phyloP scores from a whole-genome alignment of 2,888 invertebrate genomes.

The Hypercompe scribonia region DNA sequence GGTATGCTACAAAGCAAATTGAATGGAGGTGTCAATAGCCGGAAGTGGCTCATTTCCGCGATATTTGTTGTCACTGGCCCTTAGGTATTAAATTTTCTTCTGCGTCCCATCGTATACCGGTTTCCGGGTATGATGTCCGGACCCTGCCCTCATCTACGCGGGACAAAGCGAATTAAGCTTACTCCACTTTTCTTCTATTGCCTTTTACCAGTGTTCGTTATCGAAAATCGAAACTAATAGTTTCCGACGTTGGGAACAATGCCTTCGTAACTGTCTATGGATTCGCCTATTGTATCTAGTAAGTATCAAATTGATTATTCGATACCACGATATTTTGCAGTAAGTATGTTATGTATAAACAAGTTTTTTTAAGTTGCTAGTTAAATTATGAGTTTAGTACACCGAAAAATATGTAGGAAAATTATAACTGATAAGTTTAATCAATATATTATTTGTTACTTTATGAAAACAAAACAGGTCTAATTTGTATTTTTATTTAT shows the following conservation, averaged over 20 bases:
- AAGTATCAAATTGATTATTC: conserved; percentile 4
- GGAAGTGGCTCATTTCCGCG: conserved; percentile 84
- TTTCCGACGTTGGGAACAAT: conserved; percentile 50
- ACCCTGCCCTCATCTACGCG: conserved; percentile 54
- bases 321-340: neutral
- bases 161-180: conserved; percentile 75
- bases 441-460: neutral
- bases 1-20: conserved; percentile 73
- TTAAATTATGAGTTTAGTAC: too few relatives aligned
- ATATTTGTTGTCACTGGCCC: conserved; percentile 75
- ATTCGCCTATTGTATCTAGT: conserved; percentile 6
- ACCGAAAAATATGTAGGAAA: too few relatives aligned
- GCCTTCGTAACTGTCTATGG: conserved; percentile 15
- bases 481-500: neutral
- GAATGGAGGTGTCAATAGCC: conserved; percentile 78
- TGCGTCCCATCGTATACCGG: conserved; percentile 63
- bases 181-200: conserved; percentile 65
- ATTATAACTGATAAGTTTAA: too few relatives aligned
- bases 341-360: neutral
- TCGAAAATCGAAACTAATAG: conserved; percentile 66
- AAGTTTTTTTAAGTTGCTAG: neutral
- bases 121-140: conserved; percentile 76
- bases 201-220: conserved; percentile 65
- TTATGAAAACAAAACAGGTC: neutral
- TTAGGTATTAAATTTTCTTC: conserved; percentile 79